Percentiles rank a stretch among this genome's conserved stretches.
Conservation (phyloP, 2,797 vertebrate genomes). For the Diglossa cyanea region DNA sequence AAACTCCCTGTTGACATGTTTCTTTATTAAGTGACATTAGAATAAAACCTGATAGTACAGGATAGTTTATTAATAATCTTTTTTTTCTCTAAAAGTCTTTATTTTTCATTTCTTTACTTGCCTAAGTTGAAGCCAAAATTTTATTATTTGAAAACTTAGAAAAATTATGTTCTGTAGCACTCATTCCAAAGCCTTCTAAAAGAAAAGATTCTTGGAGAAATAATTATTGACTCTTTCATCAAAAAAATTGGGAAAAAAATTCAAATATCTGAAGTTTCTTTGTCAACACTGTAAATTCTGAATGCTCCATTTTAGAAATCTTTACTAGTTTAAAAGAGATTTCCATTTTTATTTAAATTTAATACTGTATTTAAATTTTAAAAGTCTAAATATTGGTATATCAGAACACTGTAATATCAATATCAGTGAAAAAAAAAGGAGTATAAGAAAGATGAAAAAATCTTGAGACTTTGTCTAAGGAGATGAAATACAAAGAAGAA, state of each 20-base stretch:
- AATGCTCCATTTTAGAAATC: not conserved
- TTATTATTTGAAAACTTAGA: not conserved
- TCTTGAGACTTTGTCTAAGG: not conserved
- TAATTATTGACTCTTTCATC: not conserved
- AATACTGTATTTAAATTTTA: not conserved
- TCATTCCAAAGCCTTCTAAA: not conserved
- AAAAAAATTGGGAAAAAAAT: rapidly evolving
- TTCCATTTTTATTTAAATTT: not conserved
- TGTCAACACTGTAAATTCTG: not conserved
- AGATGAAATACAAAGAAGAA: not conserved
- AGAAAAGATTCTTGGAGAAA: not conserved
- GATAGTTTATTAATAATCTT: not conserved
- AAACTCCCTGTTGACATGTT: not conserved
- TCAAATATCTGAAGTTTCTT: not conserved
- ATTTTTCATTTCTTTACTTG: not conserved
- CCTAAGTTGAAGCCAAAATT: not conserved
- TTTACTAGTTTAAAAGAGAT: not conserved
- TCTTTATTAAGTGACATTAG: not conserved
- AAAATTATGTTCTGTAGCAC: not conserved
- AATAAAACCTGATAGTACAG: not conserved
- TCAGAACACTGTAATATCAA: not conserved
- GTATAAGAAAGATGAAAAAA: not conserved
- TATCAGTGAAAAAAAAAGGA: not conserved
- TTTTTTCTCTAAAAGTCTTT: not conserved
- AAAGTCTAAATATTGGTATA: not conserved